Conservation (phyloP, 2,797 vertebrate genomes). For the Bovichtus diacanthus region DNA sequence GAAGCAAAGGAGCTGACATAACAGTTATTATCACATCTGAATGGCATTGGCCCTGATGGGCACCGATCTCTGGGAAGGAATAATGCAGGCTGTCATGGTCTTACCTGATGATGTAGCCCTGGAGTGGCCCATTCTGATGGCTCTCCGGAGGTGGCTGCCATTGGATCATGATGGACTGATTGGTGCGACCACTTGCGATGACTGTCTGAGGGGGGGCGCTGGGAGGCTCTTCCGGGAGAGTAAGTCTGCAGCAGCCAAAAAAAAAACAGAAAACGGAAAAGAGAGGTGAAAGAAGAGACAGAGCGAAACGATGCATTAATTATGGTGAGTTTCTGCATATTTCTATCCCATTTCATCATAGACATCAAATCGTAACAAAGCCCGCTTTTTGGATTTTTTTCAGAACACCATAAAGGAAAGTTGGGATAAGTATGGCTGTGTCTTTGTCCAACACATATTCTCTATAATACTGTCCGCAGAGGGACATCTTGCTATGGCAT, state of each 20-base stretch:
- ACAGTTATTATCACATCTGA: slow-evolving; percentile 69
- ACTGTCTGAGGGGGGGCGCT: slow-evolving; percentile 96
- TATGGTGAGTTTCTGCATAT: slow-evolving; percentile 72
- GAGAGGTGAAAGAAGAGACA: slow-evolving; percentile 41
- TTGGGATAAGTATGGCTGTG: slow-evolving; percentile 23
- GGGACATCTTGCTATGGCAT: slow-evolving; percentile 62
- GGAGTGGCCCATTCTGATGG: slow-evolving; percentile 95
- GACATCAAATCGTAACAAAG: slow-evolving; percentile 61
- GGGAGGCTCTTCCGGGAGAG: slow-evolving; percentile 95
- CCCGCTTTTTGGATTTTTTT: slow-evolving; percentile 32
- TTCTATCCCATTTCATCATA: slow-evolving; percentile 81
- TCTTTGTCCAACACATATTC: slow-evolving; percentile 64
- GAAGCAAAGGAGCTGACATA: slow-evolving; percentile 58
- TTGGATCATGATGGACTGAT: slow-evolving; percentile 99
- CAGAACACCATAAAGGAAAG: slow-evolving; percentile 51
- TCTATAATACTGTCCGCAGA: slow-evolving; percentile 62
- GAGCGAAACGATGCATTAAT: slow-evolving; percentile 67
- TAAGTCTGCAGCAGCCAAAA: slow-evolving; percentile 83
- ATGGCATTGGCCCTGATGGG: slow-evolving; percentile 42
- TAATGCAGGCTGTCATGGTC: slow-evolving; percentile 39
- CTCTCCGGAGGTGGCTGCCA: slow-evolving; percentile 96
- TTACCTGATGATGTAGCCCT: slow-evolving; percentile 96
- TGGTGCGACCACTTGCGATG: slow-evolving; percentile 96
- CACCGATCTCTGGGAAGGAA: slow-evolving; percentile 36
- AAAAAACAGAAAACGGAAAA: slow-evolving; percentile 1